These are phyloP conservation scores for Hypena proboscidalis DNA, from an alignment of 2,888 invertebrate genomes.

Conservation along the genomic window DNA sequence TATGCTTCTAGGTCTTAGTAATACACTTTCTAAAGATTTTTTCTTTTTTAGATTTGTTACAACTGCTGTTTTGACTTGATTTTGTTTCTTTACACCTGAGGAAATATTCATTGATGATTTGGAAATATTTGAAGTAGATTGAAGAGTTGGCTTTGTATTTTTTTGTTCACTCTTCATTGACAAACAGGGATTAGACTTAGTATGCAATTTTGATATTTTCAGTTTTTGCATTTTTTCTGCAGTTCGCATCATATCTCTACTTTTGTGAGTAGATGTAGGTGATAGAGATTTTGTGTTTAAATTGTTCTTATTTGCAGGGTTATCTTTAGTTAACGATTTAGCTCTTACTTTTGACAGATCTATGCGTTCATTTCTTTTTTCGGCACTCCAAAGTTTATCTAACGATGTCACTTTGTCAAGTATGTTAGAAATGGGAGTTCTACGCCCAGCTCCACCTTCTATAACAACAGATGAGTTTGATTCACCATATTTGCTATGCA, in stretches of 20 bases:
- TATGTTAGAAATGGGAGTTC: constrained; percentile 80
- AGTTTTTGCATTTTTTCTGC: constrained; percentile 76
- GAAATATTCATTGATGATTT: constrained; percentile 68
- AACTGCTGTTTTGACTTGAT: constrained; percentile 67
- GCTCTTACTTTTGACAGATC: constrained; percentile 63
- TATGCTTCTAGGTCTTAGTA: constrained; percentile 63
- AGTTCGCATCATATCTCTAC: constrained; percentile 79
- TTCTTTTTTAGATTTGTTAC: constrained; percentile 76
- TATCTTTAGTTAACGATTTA: constrained; percentile 54
- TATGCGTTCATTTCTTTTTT: constrained; percentile 77
- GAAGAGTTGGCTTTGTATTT: constrained; percentile 50
- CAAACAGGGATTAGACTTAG: constrained; percentile 68
- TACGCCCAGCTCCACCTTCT: constrained; percentile 79
- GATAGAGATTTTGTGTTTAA: constrained; percentile 43
- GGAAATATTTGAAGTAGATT: constrained; percentile 56
- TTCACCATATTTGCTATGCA: constrained; percentile 58
- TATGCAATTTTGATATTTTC: constrained; percentile 61
- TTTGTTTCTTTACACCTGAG: constrained; percentile 54
- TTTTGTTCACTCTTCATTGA: constrained; percentile 53
- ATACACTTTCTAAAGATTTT: constrained; percentile 64
- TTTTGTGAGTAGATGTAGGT: constrained; percentile 63
- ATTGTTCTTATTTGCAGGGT: constrained; percentile 38
- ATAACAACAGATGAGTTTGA: constrained; percentile 64
- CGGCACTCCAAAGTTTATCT: constrained; percentile 83
- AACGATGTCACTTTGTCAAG: constrained; percentile 81